Conservation (phyloP, 2,888 invertebrate genomes). For the Apoderus coryli region DNA sequence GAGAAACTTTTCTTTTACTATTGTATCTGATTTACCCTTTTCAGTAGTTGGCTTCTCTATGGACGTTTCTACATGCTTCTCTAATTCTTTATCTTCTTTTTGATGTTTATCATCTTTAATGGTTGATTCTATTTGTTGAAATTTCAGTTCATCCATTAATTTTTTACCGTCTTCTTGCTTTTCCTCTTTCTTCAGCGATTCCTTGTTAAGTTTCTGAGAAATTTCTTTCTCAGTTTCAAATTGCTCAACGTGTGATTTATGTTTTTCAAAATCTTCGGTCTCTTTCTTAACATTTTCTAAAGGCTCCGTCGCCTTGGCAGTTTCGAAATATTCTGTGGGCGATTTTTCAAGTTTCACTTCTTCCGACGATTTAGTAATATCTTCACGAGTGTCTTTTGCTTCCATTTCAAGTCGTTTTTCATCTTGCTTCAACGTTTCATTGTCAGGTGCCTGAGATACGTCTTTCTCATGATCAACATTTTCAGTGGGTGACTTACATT, state of each 20-base stretch:
- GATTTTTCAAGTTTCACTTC: too few species aligned
- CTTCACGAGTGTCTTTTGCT: neutral
- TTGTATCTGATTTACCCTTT: neutral
- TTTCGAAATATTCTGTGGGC: too few species aligned
- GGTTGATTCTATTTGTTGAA: conserved; percentile 11
- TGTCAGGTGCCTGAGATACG: conserved; percentile 3
- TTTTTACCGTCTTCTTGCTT: neutral
- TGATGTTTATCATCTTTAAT: conserved; percentile 10
- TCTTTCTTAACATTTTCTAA: too few species aligned
- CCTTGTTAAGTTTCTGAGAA: too few species aligned
- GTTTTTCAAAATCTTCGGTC: conserved; percentile 13
- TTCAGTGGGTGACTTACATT: conserved; percentile 11
- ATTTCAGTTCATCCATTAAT: too few species aligned
- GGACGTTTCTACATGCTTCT: conserved; percentile 14
- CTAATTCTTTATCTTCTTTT: conserved; percentile 13
- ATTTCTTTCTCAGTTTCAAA: too few species aligned
- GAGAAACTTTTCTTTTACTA: too few species aligned
- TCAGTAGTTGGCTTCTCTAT: neutral
- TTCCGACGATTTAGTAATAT: neutral
- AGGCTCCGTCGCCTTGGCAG: too few species aligned
- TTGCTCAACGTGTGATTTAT: too few species aligned
- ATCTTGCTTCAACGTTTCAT: conserved; percentile 5
- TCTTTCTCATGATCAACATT: conserved; percentile 10
- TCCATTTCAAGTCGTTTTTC: neutral
- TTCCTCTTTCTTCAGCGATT: neutral